Base-by-base conservation (phyloP, 2,888 invertebrate species). In the Clostera curtula region DNA sequence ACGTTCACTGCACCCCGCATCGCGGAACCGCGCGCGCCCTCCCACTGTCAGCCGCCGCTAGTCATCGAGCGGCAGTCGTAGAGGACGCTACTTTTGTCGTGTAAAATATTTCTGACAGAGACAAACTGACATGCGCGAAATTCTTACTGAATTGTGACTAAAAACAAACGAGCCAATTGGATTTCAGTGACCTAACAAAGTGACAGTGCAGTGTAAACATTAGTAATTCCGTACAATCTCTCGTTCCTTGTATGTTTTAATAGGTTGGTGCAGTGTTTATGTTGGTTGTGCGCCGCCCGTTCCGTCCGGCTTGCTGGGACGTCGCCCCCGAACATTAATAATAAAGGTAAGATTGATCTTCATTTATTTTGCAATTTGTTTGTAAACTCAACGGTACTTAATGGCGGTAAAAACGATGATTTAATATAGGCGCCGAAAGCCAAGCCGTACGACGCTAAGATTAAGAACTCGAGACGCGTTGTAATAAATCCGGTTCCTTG, bases 211-310 rank as follows among this genome's bases (percentile, higher is more conserved):
- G 75, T 79, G 77, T 58, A 42, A 41, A 54, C 44, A 48, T 44
- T 58, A 49, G 38, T 48, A 41, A 31, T 33, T 31, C 37, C 50
- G 45, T 45, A 48, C 54, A 34, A 49, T 59, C 46, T 31, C 38
- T 39, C 45, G 56, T 55, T 62, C 49, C 57, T 57, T 58, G 56
- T 62, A 70, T 63, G 60, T 62, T 72, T 62, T 56, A 61, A 56
- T 54, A 54, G 64, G 66, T 70, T 72, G 68, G 80, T 82, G 79
- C 69, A 76, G 82, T 83, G 82, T 83, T 83, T 83, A 80, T 80
- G 80, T 82, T 72, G 65, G 66, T 61, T 73, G 61, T 71, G 74
- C 70, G 70, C 67, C 69, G 66, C 65, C 61, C 60, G 75, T 59
- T 71, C 58, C 57, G 64, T 70, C 64, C 72, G 71, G 69, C 68